Conservation (phyloP, 2,888 invertebrate genomes). For the Xestia xanthographa region DNA sequence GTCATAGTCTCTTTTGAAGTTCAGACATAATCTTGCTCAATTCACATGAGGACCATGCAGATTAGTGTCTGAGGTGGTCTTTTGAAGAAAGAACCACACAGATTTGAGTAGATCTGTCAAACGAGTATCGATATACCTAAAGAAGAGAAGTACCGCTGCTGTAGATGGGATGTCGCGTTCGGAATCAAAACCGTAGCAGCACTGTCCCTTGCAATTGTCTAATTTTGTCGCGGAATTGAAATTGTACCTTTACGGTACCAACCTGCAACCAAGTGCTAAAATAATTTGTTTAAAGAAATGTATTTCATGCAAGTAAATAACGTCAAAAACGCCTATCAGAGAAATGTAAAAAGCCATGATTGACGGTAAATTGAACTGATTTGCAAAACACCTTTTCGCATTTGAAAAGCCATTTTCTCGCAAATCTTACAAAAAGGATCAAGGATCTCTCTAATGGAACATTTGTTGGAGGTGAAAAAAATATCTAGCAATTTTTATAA, state of each 20-base stretch:
- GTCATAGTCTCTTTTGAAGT: too few species aligned
- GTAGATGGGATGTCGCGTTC: neutral
- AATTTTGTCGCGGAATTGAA: neutral
- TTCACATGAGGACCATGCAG: too few species aligned
- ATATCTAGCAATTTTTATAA: constrained; percentile 15
- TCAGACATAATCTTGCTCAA: too few species aligned
- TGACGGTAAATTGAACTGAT: constrained; percentile 2
- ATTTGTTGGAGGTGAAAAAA: constrained; percentile 11
- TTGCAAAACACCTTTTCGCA: constrained; percentile 2
- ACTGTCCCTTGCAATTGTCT: neutral
- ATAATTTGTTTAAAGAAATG: neutral
- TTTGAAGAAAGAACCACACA: too few species aligned
- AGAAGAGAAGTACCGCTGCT: neutral
- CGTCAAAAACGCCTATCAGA: neutral
- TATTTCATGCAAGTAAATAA: neutral
- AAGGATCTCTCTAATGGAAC: neutral
- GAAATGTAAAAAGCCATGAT: neutral
- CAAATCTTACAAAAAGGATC: constrained; percentile 7
- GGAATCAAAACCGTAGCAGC: neutral
- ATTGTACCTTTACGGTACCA: neutral
- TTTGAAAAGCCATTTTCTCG: constrained; percentile 5
- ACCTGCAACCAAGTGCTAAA: neutral
- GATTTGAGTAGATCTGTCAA: too few species aligned
- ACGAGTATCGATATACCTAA: neutral
- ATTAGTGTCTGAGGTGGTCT: too few species aligned